A percentile compares a stretch with the other conserved stretches of the same genome.
Evolutionary conservation across 2,888 invertebrate species (phyloP).

Genomic region (Embidobia sp.): DNA sequence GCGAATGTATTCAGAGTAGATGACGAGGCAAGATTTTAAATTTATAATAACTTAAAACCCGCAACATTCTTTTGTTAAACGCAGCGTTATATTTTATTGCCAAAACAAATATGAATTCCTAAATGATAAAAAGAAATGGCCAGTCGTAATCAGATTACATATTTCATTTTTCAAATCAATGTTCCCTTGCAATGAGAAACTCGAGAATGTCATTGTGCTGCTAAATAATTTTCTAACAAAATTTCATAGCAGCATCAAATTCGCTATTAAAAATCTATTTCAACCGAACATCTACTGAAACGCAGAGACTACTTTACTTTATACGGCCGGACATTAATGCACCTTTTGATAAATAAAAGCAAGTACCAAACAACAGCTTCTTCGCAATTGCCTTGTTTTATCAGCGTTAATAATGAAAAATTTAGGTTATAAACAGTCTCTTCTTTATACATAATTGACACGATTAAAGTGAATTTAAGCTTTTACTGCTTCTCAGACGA

Average conservation of each 20-base stretch:
- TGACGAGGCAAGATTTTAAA: constrained; percentile 39
- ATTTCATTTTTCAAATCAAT: no score
- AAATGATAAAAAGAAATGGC: no score
- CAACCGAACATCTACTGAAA: constrained; percentile 1
- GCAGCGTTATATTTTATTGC: neutral
- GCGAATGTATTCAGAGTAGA: constrained; percentile 27
- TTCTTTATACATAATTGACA: constrained; percentile 41
- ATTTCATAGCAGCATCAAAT: neutral
- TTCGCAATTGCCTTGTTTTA: constrained; percentile 20
- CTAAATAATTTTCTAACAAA: no score
- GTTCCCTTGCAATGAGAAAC: no score
- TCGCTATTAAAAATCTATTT: constrained; percentile 1
- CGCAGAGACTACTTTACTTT: neutral
- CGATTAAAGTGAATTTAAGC: constrained; percentile 25
- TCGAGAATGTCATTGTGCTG: no score
- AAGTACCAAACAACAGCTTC: constrained; percentile 7
- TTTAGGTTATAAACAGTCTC: constrained; percentile 28
- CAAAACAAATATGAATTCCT: no score
- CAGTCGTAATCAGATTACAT: no score
- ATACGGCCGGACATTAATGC: constrained; percentile 1
- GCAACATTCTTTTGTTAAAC: constrained; percentile 15
- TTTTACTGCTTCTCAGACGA: constrained; percentile 27
- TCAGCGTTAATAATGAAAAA: constrained; percentile 37
- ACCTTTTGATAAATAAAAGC: constrained; percentile 15
- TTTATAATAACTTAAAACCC: constrained; percentile 15